Conservation (phyloP, 2,113 vertebrate species). For the Heteronetta atricapilla region DNA sequence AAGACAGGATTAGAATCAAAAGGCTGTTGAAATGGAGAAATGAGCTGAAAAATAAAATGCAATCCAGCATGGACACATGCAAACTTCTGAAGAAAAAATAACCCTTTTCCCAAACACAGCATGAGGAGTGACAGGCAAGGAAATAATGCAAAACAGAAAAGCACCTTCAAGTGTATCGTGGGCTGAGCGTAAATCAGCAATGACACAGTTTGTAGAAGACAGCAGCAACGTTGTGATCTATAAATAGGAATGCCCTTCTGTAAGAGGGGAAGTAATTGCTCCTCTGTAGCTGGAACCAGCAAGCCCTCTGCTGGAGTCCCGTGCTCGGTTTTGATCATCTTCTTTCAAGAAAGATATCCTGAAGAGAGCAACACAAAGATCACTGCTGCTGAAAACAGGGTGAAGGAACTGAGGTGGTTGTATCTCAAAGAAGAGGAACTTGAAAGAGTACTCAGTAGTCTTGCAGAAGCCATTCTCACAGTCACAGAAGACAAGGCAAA, state of each 20-base stretch:
- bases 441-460: background rate
- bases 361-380: background rate
- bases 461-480: background rate
- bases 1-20: background rate
- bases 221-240: background rate
- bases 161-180: background rate
- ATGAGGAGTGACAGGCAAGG: background rate
- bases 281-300: background rate
- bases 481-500: background rate
- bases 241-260: background rate
- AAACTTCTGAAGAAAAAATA: background rate
- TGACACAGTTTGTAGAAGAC: background rate
- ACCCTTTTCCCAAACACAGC: background rate
- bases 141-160: background rate
- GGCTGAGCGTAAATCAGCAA: background rate
- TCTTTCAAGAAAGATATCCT: background rate
- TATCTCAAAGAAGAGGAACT: background rate
- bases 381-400: background rate
- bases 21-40: background rate
- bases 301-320: background rate
- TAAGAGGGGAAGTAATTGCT: background rate
- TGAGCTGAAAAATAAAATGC: background rate
- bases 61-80: background rate
- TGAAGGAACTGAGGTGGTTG: background rate
- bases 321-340: background rate